Evolutionary conservation across 2,888 invertebrate species (phyloP).

Genomic region (Ashinkailepas kermadecensis): DNA sequence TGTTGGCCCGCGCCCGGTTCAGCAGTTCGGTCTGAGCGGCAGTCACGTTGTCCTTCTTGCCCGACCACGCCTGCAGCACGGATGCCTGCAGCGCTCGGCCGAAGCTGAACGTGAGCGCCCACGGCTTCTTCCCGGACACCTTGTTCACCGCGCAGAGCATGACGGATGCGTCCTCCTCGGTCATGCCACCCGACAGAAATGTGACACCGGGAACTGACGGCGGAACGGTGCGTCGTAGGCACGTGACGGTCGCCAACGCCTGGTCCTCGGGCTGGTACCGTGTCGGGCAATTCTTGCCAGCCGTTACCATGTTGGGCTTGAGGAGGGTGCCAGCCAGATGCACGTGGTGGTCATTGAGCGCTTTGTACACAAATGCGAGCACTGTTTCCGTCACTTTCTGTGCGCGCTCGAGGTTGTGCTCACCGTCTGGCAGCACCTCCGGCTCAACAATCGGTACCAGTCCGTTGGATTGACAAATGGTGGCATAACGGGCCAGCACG

Average conservation of each 20-base stretch:
- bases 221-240: constrained; percentile 87
- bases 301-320: constrained; percentile 98
- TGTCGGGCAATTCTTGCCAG: constrained; percentile 71
- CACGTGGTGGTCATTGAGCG: constrained; percentile 92
- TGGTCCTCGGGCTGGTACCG: constrained; percentile 73
- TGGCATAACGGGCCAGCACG: constrained; percentile 92
- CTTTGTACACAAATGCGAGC: constrained; percentile 91
- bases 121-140: constrained; percentile 31
- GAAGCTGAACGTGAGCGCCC: constrained; percentile 70
- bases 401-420: constrained; percentile 84
- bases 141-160: constrained; percentile 86
- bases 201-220: constrained; percentile 92
- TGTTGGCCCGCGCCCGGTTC: constrained; percentile 58
- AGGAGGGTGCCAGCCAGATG: constrained; percentile 94
- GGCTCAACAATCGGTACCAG: constrained; percentile 99
- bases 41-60: constrained; percentile 67
- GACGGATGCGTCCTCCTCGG: constrained; percentile 94
- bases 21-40: constrained; percentile 60
- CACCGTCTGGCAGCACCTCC: constrained; percentile 95
- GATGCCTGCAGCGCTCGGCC: constrained; percentile 96
- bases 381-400: constrained; percentile 94
- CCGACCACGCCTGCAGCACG: constrained; percentile 89
- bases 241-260: constrained; percentile 85
- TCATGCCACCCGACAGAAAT: constrained; percentile 98
- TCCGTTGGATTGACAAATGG: constrained; percentile 90